These are phyloP conservation scores for Trichechus manatus DNA, from an alignment of 2,113 vertebrate species.

Conservation along the genomic window DNA sequence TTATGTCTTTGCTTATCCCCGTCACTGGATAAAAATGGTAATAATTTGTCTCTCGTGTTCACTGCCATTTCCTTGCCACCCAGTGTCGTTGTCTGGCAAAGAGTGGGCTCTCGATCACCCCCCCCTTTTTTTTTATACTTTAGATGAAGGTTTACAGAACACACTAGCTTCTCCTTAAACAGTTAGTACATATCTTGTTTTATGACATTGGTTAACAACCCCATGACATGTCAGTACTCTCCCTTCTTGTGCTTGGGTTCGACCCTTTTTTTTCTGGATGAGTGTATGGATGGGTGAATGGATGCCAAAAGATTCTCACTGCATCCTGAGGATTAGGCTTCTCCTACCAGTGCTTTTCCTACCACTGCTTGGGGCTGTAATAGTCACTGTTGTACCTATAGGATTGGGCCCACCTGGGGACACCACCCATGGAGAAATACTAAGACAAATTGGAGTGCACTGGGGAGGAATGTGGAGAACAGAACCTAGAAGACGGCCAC, in stretches of 20 bases:
- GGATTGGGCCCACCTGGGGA: neutral
- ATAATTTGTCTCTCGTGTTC: neutral
- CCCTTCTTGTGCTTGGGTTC: too few relatives aligned
- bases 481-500: neutral
- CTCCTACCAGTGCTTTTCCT: neutral
- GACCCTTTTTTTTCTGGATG: too few relatives aligned
- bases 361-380: neutral
- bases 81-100: rapidly evolving
- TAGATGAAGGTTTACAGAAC: too few relatives aligned
- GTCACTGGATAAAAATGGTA: neutral
- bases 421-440: neutral
- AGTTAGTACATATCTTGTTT: too few relatives aligned
- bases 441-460: rapidly evolving
- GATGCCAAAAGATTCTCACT: neutral
- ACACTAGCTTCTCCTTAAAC: too few relatives aligned
- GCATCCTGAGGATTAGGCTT: neutral
- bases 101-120: rapidly evolving
- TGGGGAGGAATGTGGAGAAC: rapidly evolving
- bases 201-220: too few relatives aligned
- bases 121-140: too few relatives aligned
- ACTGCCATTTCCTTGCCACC: too few relatives aligned
- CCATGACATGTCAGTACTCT: too few relatives aligned
- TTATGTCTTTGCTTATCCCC: neutral
- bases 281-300: neutral
- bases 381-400: rapidly evolving